A percentile compares a stretch with the other conserved stretches of the same genome.
Evolutionary conservation across 2,888 invertebrate genomes (phyloP).

Genomic region (Cryptus viduatorius): DNA sequence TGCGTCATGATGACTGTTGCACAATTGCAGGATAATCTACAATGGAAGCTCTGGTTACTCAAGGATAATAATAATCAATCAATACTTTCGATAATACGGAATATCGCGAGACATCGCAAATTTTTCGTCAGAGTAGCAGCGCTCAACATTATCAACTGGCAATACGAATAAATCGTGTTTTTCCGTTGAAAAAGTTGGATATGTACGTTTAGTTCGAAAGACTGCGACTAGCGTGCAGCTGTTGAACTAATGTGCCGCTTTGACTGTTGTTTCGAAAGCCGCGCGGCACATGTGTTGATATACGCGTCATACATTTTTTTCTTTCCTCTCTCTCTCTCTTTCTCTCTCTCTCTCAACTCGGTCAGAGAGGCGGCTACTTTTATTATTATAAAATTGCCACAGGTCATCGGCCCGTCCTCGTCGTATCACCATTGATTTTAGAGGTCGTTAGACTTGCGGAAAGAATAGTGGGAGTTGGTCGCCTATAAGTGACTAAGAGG

Average conservation of each 20-base stretch:
- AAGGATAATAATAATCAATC: constrained; percentile 3
- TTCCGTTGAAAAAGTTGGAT: background rate
- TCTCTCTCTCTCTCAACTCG: background rate
- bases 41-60: constrained; percentile 5
- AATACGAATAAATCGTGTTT: constrained; percentile 12
- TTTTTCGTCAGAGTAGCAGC: constrained; percentile 19
- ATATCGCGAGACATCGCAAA: background rate
- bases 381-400: constrained; percentile 68
- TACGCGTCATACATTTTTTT: background rate
- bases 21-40: constrained; percentile 4
- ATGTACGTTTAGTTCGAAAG: constrained; percentile 27
- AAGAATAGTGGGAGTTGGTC: constrained; percentile 59
- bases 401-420: constrained; percentile 71
- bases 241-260: constrained; percentile 38
- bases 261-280: background rate
- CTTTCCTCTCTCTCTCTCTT: background rate
- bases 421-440: constrained; percentile 71
- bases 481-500: constrained; percentile 23
- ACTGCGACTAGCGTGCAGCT: constrained; percentile 20
- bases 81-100: background rate
- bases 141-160: constrained; percentile 60
- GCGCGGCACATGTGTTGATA: background rate
- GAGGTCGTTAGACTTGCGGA: constrained; percentile 73
- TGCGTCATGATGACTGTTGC: constrained; percentile 24
- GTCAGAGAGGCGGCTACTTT: constrained; percentile 45